Conservation (phyloP, 2,888 invertebrate genomes). For the Lymantria monacha region DNA sequence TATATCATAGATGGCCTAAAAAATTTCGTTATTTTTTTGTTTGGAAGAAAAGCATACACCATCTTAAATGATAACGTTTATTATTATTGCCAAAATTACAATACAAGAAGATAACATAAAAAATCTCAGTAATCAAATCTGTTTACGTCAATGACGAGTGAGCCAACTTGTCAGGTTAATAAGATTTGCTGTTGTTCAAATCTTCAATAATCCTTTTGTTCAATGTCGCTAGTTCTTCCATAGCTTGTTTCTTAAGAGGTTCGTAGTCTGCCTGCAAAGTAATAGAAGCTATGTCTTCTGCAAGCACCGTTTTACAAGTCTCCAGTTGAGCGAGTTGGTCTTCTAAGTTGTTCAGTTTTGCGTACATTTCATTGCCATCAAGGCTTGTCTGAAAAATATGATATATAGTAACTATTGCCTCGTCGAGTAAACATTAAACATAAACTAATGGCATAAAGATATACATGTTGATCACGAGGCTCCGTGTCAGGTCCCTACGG, state of each 20-base stretch:
- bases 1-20: too few relatives aligned
- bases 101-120: too few relatives aligned
- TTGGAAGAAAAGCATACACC: too few relatives aligned
- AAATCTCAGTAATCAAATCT: too few relatives aligned
- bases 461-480: too few relatives aligned
- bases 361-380: conserved; percentile 87
- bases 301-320: conserved; percentile 85
- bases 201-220: conserved; percentile 81
- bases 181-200: conserved; percentile 58
- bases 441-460: too few relatives aligned
- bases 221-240: conserved; percentile 77
- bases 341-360: conserved; percentile 86
- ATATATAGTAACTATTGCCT: not conserved
- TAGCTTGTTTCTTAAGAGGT: conserved; percentile 82
- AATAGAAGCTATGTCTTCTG: conserved; percentile 86
- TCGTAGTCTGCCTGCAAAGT: conserved; percentile 86
- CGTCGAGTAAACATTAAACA: too few relatives aligned
- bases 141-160: too few relatives aligned
- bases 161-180: conserved; percentile 30
- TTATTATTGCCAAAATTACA: too few relatives aligned
- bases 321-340: conserved; percentile 86
- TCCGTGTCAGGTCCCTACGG: too few relatives aligned
- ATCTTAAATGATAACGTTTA: too few relatives aligned
- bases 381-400: conserved; percentile 76
- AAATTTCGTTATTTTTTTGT: too few relatives aligned